Evolutionary conservation across 2,888 invertebrate species (phyloP).

Genomic region (Furcula furcula): DNA sequence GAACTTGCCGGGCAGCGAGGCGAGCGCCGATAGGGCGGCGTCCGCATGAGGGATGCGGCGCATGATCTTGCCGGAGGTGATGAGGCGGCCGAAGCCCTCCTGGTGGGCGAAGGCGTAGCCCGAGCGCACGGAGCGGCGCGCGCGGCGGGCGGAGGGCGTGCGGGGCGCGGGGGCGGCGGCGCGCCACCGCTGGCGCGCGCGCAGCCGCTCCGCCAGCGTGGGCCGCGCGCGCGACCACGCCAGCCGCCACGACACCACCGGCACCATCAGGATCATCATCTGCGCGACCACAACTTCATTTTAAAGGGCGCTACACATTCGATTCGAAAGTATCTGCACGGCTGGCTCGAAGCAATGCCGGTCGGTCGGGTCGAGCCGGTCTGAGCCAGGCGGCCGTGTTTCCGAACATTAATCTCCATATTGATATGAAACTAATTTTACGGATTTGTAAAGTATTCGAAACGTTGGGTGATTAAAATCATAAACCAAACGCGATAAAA

Average conservation of each 20-base stretch:
- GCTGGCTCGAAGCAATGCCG: no score
- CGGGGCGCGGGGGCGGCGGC: constrained; percentile 89
- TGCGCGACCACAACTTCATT: constrained; percentile 27
- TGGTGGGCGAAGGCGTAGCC: constrained; percentile 99
- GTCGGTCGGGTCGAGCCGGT: no score
- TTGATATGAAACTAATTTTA: no score
- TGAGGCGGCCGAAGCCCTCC: constrained; percentile 83
- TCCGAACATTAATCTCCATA: no score
- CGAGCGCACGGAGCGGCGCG: constrained; percentile 95
- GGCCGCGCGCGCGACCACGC: constrained; percentile 96
- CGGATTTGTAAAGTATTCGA: no score
- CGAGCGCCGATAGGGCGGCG: constrained; percentile 85
- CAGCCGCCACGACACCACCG: constrained; percentile 96
- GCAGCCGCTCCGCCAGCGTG: constrained; percentile 94
- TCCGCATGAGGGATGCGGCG: constrained; percentile 89
- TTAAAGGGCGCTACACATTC: no score
- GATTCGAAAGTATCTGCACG: no score
- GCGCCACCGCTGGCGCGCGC: constrained; percentile 88
- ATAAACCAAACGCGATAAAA: no score
- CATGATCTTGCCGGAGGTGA: constrained; percentile 98
- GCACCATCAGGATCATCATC: constrained; percentile 92
- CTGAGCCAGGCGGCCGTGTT: no score
- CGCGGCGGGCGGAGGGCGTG: constrained; percentile 93
- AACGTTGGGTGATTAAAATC: no score
- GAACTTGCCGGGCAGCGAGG: constrained; percentile 82